Conservation (phyloP, 2,797 vertebrate species). For the Xenops minutus region DNA sequence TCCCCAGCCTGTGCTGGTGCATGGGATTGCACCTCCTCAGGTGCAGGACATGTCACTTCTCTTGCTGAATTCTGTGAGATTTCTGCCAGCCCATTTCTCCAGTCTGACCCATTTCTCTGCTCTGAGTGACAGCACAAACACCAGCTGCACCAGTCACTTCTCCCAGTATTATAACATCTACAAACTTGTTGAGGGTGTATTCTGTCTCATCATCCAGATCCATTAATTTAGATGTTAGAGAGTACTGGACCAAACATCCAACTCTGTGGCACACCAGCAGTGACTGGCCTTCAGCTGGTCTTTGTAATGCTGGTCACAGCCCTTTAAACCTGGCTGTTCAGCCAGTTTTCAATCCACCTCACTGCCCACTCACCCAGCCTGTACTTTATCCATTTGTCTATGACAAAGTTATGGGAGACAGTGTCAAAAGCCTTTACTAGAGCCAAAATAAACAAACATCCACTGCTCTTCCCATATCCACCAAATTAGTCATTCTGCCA, state of each 20-base stretch:
- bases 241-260: too few species aligned
- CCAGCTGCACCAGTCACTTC: neutral
- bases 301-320: neutral
- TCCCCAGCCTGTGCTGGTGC: too few species aligned
- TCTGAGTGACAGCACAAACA: neutral
- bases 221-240: neutral
- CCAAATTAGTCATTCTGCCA: neutral
- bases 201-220: neutral
- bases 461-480: neutral
- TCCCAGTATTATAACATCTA: neutral
- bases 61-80: neutral
- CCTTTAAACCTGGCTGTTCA: neutral
- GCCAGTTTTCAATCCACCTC: neutral
- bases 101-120: neutral
- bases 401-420: neutral
- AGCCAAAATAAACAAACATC: neutral
- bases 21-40: neutral
- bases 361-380: neutral
- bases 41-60: neutral
- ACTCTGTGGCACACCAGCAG: neutral
- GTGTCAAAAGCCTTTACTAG: neutral
- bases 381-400: neutral
- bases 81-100: neutral
- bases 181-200: neutral
- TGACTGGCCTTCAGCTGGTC: neutral